Evolutionary conservation across 2,797 vertebrate genomes (phyloP).

Genomic region (Glossophaga mutica): DNA sequence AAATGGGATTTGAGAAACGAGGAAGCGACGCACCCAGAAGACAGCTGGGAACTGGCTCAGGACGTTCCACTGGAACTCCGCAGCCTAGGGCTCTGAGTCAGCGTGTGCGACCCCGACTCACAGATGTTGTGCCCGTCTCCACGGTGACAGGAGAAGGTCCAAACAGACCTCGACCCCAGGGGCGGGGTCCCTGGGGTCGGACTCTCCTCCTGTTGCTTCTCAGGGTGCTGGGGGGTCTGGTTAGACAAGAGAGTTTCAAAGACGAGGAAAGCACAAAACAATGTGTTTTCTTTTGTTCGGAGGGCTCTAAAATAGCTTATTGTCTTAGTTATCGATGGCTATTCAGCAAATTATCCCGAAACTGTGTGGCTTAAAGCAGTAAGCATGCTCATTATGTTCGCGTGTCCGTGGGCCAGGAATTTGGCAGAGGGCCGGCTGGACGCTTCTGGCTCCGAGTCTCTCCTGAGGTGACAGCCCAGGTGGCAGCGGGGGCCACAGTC

Average conservation of each 20-base stretch:
- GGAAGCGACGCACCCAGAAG: not conserved
- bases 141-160: not conserved
- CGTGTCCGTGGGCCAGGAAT: not conserved
- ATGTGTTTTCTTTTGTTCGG: not conserved
- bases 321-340: not conserved
- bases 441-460: not conserved
- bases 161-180: not conserved
- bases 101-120: rapidly evolving
- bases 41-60: not conserved
- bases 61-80: rapidly evolving
- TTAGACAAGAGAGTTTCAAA: not conserved
- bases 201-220: not conserved
- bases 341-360: not conserved
- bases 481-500: not conserved
- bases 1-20: not conserved
- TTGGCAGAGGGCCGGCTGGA: not conserved
- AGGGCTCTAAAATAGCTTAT: not conserved
- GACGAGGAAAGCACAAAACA: not conserved
- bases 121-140: rapidly evolving
- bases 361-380: not conserved
- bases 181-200: not conserved
- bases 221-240: rapidly evolving
- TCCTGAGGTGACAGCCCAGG: not conserved
- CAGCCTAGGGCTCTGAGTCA: not conserved
- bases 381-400: not conserved